Percentiles rank a stretch among this genome's conserved stretches.
phyloP scores from a whole-genome alignment of 1,140 invertebrate genomes.

The Pseudomyrmex gracilis region DNA sequence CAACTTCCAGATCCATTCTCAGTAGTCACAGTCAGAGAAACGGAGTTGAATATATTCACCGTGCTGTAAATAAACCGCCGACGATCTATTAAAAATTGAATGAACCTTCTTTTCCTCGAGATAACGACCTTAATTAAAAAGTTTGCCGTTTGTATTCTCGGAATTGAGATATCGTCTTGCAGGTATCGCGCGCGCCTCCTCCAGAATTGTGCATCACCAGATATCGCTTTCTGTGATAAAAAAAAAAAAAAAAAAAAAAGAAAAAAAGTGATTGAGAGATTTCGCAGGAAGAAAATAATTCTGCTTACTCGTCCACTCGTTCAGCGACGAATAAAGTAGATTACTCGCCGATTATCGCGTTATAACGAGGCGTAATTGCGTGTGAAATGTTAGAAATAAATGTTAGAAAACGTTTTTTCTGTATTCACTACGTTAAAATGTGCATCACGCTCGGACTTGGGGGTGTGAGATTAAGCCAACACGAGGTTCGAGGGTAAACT shows the following conservation, averaged over 20 bases:
- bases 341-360: neutral
- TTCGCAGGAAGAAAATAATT: neutral
- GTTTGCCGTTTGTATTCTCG: conserved; percentile 52
- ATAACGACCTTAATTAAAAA: conserved; percentile 72
- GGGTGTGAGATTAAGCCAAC: conserved; percentile 41
- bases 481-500: conserved; percentile 55
- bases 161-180: conserved; percentile 1
- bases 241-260: neutral
- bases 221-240: conserved; percentile 13
- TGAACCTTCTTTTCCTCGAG: conserved; percentile 3
- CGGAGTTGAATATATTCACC: neutral
- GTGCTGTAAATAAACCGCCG: conserved; percentile 33
- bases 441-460: neutral
- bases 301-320: neutral
- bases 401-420: no score
- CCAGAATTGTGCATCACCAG: conserved; percentile 5
- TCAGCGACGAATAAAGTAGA: neutral
- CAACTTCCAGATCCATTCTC: neutral
- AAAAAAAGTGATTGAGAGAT: neutral
- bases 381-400: neutral
- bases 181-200: neutral
- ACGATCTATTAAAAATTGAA: conserved; percentile 67
- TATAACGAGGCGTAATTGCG: neutral
- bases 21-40: conserved; percentile 17
- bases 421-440: no score